Base-by-base conservation (phyloP, 2,888 invertebrate genomes). In the Campoplex nolae region DNA sequence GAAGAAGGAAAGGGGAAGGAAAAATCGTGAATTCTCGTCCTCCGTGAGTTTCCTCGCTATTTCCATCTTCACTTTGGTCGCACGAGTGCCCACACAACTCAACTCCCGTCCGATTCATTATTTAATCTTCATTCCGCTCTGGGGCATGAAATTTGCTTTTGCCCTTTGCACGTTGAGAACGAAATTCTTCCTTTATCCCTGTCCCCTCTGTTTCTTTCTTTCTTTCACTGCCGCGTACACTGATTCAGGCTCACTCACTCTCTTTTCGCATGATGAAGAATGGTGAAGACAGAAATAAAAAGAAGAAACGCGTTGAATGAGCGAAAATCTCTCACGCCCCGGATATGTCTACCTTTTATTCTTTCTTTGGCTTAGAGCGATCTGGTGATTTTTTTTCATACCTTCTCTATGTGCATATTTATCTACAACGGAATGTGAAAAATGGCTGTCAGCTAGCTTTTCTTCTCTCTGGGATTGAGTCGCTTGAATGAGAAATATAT, bases 71-170 rank as follows among this genome's bases (percentile, higher is more conserved):
- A 71, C 75, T 87, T 75, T 28, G 67, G 70, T 73, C 76, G 75
- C 75, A 62, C 62, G 76, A 83, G 45, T 58, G 68, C 82, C 76
- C 75, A 76, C 70, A 54, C 65, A 56, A 28, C 65, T 70, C 86
- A 71, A 48, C 67, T 58, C 56, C 42, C 73, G 58, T 45, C 75
- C 84, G 80, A 84, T 85, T 84, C 75, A 80, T 88, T 86, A 88
- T 88, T 88, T 86, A 86, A 88, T 88, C 88, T 88, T 86, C 83
- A 80, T 88, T 87, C 79, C 80, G 83, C 78, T 84, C 84, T 80
- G 82, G 67, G 71, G 82, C 75, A 87, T 83, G 71, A 87, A 87
- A 87, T 84, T 83, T 79, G 75, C 71, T 76, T 75, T 79, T 76
- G 70, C 75, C 78, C 87, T 32, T 7, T 45, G 45, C 73, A 45